Percentiles rank a stretch among this genome's conserved stretches.
Conservation (phyloP, 2,797 vertebrate species). For the Amniataba percoides region DNA sequence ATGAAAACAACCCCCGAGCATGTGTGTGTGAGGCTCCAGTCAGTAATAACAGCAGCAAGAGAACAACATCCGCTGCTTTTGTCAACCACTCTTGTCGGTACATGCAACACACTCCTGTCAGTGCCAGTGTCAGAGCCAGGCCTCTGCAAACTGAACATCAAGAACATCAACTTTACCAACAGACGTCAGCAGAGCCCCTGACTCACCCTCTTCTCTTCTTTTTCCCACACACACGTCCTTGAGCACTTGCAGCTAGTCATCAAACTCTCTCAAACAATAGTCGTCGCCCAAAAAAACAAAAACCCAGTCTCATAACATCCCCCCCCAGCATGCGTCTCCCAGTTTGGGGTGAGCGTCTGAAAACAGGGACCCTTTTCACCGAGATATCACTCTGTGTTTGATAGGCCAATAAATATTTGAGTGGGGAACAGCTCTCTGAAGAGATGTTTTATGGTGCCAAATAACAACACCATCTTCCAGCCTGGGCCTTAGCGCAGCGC, state of each 20-base stretch:
- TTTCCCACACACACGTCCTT: conserved; percentile 48
- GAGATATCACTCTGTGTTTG: conserved; percentile 65
- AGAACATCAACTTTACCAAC: conserved; percentile 37
- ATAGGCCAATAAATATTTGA: conserved; percentile 78
- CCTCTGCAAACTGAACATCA: conserved; percentile 31
- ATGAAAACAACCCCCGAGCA: conserved; percentile 30
- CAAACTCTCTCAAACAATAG: conserved; percentile 61
- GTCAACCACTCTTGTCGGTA: conserved; percentile 4
- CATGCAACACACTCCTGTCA: conserved; percentile 15
- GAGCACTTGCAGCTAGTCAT: conserved; percentile 67
- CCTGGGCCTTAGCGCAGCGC: conserved; percentile 26
- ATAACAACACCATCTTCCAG: conserved; percentile 68
- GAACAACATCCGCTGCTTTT: conserved; percentile 16
- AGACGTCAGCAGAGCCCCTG: conserved; percentile 42
- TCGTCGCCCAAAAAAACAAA: conserved; percentile 38
- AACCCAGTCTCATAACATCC: conserved; percentile 19
- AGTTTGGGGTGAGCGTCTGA: conserved; percentile 41
- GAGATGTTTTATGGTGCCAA: conserved; percentile 69
- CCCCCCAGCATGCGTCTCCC: conserved; percentile 13
- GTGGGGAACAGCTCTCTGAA: conserved; percentile 68
- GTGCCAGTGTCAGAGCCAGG: conserved; percentile 5
- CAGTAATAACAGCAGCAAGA: conserved; percentile 1
- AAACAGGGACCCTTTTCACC: conserved; percentile 52
- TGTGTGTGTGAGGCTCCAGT: conserved; percentile 7
- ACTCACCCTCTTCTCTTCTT: conserved; percentile 18